Evolutionary conservation across 1,140 invertebrate genomes (phyloP).

Genomic region (Rhagoletis zephyria): DNA sequence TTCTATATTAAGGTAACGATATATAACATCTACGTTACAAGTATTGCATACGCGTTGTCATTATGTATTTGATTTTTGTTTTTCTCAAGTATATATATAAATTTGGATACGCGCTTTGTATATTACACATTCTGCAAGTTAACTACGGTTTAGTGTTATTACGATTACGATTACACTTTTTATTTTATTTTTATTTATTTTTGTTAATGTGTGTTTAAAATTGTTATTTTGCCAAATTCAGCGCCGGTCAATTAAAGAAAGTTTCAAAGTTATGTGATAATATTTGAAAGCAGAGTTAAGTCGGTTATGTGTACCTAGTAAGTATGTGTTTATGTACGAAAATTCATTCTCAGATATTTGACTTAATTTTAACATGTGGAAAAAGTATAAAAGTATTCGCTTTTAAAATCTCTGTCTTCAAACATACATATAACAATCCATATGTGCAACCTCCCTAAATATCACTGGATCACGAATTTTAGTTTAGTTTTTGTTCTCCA

Average conservation of each 20-base stretch:
- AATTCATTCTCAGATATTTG: not conserved
- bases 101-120: not conserved
- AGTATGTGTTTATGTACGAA: not conserved
- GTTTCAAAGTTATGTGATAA: not conserved
- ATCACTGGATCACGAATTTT: no score
- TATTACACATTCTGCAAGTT: not conserved
- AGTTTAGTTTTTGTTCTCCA: no score
- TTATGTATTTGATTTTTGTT: not conserved
- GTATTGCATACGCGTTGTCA: not conserved
- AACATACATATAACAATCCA: not conserved
- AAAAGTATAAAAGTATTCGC: not conserved
- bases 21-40: not conserved
- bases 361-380: not conserved
- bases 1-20: no score
- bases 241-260: no score
- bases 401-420: constrained; percentile 1
- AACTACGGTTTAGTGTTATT: not conserved
- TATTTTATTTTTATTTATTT: not conserved
- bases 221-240: not conserved
- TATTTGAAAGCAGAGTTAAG: not conserved
- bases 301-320: not conserved
- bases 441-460: not conserved
- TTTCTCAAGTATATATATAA: not conserved
- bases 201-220: not conserved
- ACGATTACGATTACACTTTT: not conserved